A percentile compares a stretch with the other conserved stretches of the same genome.
Evolutionary conservation across 1,140 invertebrate genomes (phyloP).

Genomic region (Aphelinus atriplicis): DNA sequence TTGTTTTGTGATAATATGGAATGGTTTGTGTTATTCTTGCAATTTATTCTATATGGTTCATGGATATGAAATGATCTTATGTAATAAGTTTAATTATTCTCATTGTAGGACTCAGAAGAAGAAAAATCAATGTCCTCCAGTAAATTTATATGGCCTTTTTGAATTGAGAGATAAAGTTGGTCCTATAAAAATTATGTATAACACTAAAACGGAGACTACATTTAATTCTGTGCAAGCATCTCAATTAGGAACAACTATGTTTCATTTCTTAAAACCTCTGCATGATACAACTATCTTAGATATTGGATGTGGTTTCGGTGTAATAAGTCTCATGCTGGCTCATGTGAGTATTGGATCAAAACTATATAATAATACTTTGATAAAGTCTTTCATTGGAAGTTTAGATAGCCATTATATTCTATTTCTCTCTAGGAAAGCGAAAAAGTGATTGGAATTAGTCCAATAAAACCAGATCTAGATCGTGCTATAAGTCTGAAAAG

Average conservation of each 20-base stretch:
- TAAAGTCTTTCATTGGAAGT: not conserved
- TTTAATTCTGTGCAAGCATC: slow-evolving; percentile 32
- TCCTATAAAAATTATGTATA: slow-evolving; percentile 29
- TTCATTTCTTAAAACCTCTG: slow-evolving; percentile 19
- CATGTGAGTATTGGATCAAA: slow-evolving; percentile 7
- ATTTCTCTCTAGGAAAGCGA: slow-evolving; percentile 32
- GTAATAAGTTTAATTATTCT: not conserved
- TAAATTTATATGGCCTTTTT: slow-evolving; percentile 11
- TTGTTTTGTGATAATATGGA: slow-evolving; percentile 26
- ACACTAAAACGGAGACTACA: slow-evolving; percentile 22
- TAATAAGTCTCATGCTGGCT: slow-evolving; percentile 30
- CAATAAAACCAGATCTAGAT: slow-evolving; percentile 19
- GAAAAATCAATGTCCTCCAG: slow-evolving; percentile 12
- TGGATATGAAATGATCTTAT: not conserved
- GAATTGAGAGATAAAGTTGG: slow-evolving; percentile 39
- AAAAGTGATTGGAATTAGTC: slow-evolving; percentile 34
- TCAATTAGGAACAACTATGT: slow-evolving; percentile 26
- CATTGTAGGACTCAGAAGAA: slow-evolving; percentile 28
- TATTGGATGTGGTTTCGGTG: slow-evolving; percentile 32
- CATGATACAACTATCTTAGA: slow-evolving; percentile 30
- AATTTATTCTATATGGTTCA: not conserved
- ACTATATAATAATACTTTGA: slow-evolving; percentile 2
- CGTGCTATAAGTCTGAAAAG: slow-evolving; percentile 19
- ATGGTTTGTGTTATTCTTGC: not conserved
- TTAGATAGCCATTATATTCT: not conserved